These are phyloP conservation scores for Turnix velox DNA, from an alignment of 2,113 vertebrate species.

Conservation along the genomic window DNA sequence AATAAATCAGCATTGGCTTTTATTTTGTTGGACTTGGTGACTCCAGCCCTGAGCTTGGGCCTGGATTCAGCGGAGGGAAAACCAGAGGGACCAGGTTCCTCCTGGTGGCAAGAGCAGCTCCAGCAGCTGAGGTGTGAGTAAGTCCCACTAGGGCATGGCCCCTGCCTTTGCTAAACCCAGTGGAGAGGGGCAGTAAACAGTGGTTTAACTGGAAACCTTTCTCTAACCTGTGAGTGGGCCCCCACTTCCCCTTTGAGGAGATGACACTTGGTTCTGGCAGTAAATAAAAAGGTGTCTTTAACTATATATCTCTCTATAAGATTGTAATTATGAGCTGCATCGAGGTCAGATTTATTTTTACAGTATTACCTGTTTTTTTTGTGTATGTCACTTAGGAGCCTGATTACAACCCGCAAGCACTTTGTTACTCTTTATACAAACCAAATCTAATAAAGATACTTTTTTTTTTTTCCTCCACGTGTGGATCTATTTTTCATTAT, in stretches of 20 bases:
- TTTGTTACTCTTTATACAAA: slow-evolving; percentile 81
- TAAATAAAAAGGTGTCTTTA: not conserved
- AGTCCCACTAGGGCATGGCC: too few relatives aligned
- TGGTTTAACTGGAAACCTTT: not conserved
- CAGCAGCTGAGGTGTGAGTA: fast-evolving
- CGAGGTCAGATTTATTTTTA: slow-evolving; percentile 53
- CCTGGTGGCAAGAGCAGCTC: not conserved
- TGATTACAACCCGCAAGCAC: slow-evolving; percentile 68
- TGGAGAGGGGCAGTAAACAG: not conserved
- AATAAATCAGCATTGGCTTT: not conserved
- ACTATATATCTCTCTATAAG: not conserved
- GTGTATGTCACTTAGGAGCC: slow-evolving; percentile 36
- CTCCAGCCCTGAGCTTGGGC: fast-evolving
- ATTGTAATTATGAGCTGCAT: slow-evolving; percentile 25
- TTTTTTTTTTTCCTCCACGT: slow-evolving; percentile 18
- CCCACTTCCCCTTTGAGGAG: not conserved
- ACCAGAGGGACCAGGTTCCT: fast-evolving
- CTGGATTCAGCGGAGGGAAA: too few relatives aligned
- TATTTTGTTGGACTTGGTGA: not conserved
- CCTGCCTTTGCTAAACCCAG: not conserved
- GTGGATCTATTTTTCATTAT: not conserved
- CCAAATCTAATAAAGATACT: slow-evolving; percentile 52
- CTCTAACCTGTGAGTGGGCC: not conserved
- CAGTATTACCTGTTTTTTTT: slow-evolving; percentile 37
- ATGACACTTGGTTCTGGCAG: not conserved